These are phyloP conservation scores for Latrodectus geometricus DNA, from an alignment of 1,140 invertebrate genomes.

Conservation along the genomic window DNA sequence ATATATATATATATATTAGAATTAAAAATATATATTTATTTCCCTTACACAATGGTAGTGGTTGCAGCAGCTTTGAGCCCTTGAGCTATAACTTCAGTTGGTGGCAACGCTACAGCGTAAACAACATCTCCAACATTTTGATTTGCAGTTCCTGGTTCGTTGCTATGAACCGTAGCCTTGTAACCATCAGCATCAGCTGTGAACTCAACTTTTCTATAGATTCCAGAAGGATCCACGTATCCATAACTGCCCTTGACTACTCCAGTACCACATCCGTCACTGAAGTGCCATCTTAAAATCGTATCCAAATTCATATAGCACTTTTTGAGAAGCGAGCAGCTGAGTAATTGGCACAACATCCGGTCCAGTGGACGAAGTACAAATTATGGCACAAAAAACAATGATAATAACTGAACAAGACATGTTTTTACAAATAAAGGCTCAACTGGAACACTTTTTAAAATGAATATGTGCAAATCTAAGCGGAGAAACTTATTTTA, in stretches of 20 bases:
- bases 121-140: slow-evolving; percentile 66
- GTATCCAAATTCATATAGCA: slow-evolving; percentile 52
- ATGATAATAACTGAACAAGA: too few relatives aligned
- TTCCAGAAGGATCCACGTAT: slow-evolving; percentile 43
- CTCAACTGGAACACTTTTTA: too few relatives aligned
- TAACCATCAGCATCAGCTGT: slow-evolving; percentile 62
- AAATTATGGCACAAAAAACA: too few relatives aligned
- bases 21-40: too few relatives aligned
- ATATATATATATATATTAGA: too few relatives aligned
- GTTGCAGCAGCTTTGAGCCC: background rate
- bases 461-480: too few relatives aligned
- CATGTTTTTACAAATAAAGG: too few relatives aligned
- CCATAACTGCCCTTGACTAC: slow-evolving; percentile 46
- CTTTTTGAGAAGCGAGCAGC: background rate
- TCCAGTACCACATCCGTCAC: slow-evolving; percentile 21
- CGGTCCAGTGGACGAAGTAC: too few relatives aligned
- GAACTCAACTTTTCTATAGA: slow-evolving; percentile 58
- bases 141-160: slow-evolving; percentile 57
- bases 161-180: slow-evolving; percentile 55
- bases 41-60: background rate
- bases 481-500: too few relatives aligned
- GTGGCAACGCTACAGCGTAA: slow-evolving; percentile 70
- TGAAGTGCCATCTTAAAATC: slow-evolving; percentile 60
- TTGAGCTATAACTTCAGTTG: slow-evolving; percentile 14
- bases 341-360: too few relatives aligned